Base-by-base conservation (phyloP, 2,797 vertebrate species). In the Acropternis orthonyx region DNA sequence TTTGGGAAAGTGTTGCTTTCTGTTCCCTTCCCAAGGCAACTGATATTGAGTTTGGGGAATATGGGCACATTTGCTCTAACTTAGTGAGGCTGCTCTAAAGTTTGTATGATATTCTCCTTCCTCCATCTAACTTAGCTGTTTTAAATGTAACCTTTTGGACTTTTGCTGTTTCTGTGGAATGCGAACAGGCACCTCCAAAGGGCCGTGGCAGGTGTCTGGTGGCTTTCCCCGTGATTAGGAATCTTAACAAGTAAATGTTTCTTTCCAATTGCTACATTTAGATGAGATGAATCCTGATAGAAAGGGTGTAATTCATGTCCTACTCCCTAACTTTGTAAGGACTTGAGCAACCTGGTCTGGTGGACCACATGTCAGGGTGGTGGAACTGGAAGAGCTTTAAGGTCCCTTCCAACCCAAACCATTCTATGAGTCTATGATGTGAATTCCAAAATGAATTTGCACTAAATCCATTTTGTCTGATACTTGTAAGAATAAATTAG, bases 301-400 rank as follows among this genome's bases (percentile, higher is more conserved):
- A 36, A 41, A 81, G 17, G 12, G 23, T 59, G 12, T 32, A 41
- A 65, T 62, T 81, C 18, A 15, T 24, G 37, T 72, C 24, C 28
- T 74, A 1, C 36, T 86, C 81, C 7, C 52, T 37, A 28, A 24
- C 26, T 90, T 51, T 13, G 8, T 24, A 56, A 62, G 36, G 28
- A 30, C 14, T 66, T 80, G 1, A 5, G 4, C 20, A 37, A 2
- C 23, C 36, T 7, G 8, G 16, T 4, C 5, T 7, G 9, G 49
- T 21, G 43, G 36, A 22, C 39, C 8, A 5, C 14, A 26, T 41
- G 41, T 36, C 41, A 69, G 9, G 23, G 19, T 10, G 3, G 3
- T 43, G 36, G 13, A 28, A 14, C 10, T 37, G 36, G 13, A 8
- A 28, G 44, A 18, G 14, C 1, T 0, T 28, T 28, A 6, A 18